These are phyloP conservation scores for Bos javanicus DNA, from an alignment of 2,113 vertebrate genomes.

Conservation along the genomic window DNA sequence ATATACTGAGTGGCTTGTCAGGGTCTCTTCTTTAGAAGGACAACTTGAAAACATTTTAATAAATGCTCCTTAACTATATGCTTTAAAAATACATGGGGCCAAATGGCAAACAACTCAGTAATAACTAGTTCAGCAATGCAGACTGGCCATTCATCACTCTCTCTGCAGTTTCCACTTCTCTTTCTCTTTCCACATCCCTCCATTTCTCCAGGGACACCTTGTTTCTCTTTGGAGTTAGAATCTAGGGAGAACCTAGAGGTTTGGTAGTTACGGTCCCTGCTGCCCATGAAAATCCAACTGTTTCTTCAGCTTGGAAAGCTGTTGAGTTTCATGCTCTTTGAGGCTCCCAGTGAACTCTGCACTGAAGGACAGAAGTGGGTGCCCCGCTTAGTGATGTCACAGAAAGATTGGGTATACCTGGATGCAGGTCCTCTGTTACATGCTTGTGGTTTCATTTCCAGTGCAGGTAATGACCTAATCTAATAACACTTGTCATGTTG, in stretches of 20 bases:
- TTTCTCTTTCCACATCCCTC: not conserved
- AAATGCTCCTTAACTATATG: slow-evolving; percentile 55
- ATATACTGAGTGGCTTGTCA: slow-evolving; percentile 61
- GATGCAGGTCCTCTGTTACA: not conserved
- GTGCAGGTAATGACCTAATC: not conserved
- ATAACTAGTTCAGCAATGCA: slow-evolving; percentile 17
- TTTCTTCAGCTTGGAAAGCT: slow-evolving; percentile 31
- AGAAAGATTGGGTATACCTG: not conserved
- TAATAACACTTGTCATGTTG: not conserved
- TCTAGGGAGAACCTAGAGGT: not conserved
- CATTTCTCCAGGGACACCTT: not conserved
- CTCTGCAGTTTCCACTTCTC: not conserved
- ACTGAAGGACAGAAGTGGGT: not conserved
- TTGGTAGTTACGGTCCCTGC: not conserved
- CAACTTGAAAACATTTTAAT: slow-evolving; percentile 69
- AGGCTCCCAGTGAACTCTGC: not conserved
- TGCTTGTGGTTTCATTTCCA: not conserved
- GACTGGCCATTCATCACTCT: not conserved
- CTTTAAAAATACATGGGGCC: slow-evolving; percentile 65
- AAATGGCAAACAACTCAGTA: slow-evolving; percentile 21
- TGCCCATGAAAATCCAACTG: not conserved
- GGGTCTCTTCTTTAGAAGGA: slow-evolving; percentile 56
- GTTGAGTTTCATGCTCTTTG: not conserved
- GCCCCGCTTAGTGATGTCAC: not conserved
- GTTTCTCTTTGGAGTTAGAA: not conserved